Evolutionary conservation across 2,888 invertebrate species (phyloP), one percentile per base, ranked within the genome.

Genomic region (Acrobasis suavella): DNA sequence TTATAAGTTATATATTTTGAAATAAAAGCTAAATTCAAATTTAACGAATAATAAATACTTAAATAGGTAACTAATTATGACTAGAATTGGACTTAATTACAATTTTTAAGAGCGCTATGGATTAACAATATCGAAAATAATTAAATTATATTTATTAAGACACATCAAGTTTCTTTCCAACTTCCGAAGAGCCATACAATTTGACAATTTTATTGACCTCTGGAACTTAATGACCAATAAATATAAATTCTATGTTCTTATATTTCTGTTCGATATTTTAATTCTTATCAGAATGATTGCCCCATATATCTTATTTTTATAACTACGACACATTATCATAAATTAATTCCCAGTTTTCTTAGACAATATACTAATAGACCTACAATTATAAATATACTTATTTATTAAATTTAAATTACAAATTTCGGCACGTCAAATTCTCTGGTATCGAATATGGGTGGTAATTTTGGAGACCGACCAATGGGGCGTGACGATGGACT

Each of bases 361-460:
- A 37, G n/a, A n/a, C n/a, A n/a, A n/a, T n/a, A n/a, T n/a, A n/a
- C n/a, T n/a, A n/a, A n/a, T n/a, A 37, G 8, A 37, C 50, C 17
- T 42, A 32, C 32, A 7, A 16, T 39, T 39, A 56, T 56, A 16
- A 12, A 15, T 50, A 50, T 14, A n/a, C 37, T n/a, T 38, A 12
- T 58, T 14, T 0, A 58, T 22, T 58, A 49, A 65, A 46, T n/a
- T 50, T 59, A 67, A 61, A 67, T 60, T 62, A 46, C 16, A 42
- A 58, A 32, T 32, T 58, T 58, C 49, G 58, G 58, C 68, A 64
- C 63, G 15, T 64, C 50, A 61, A 61, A 50, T 55, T 46, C 49
- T 60, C 39, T 65, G 60, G 58, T 54, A 64, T 46, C 58, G 42
- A 22, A 63, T 22, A 9, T 37, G 49, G 51, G 46, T 14, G 46